Base-by-base conservation (phyloP, 2,113 vertebrate genomes). In the Lanius ludovicianus region DNA sequence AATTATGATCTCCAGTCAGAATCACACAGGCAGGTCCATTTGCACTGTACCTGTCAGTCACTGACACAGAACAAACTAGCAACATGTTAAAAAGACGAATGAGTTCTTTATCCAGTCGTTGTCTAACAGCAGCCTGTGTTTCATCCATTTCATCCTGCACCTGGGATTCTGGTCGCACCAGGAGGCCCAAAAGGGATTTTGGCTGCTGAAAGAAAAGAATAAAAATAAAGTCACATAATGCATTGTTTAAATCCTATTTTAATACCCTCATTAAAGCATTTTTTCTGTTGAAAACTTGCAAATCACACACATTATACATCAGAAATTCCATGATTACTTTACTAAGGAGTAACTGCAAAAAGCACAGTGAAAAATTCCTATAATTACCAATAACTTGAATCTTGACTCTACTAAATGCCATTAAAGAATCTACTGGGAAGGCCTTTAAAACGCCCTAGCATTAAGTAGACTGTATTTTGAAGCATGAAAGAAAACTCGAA, bases 31-130 rank as follows among this genome's bases (percentile, higher is more conserved):
- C 20, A 90, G 41, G 33, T 24, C 73, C 47, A 74, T 75, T 84
- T 76, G 78, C 63, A 84, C 82, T 11, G 56, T 98, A 99, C 99
- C 99, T 99, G 98, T 99, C 98, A 65, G 98, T 97, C 76, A 98
- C 97, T n/a, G 96, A 95, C 70, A 91, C 17, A 19, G 98, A 98
- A 44, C 95, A 89, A 89, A 98, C 97, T 37, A 99, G 98, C 82
- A 99, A 56, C 6, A 95, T 97, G 88, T 97, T 99, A 96, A 99
- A 99, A 93, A 99, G 98, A 41, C 50, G 35, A 35, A 98, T 97
- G 93, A 99, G 98, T 56, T 99, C 99, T 94, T 98, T 99, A 97
- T 99, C 99, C 37, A 99, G 98, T 39, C 98, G 98, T 89, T 99
- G 99, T 89, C 98, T 98, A 77, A 99, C 95, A 28, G 97, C 98